Conservation (phyloP, 2,113 vertebrate genomes). For the Pyrgilauda ruficollis region DNA sequence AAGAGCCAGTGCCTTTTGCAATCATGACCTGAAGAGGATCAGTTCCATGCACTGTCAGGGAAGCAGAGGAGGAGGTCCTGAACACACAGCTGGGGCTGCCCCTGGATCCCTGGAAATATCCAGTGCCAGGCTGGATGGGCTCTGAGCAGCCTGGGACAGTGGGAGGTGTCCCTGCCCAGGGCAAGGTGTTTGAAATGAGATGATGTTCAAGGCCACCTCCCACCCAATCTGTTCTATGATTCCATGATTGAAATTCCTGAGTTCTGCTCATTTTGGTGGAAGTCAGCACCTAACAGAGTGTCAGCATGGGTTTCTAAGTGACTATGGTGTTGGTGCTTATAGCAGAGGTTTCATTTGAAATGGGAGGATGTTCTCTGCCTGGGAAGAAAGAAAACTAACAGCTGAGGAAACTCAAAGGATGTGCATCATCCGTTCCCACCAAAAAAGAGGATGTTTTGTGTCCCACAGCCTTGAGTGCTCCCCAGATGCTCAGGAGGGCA, state of each 20-base stretch:
- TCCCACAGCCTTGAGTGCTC: not conserved
- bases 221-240: not conserved
- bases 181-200: not conserved
- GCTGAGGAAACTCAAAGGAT: not conserved
- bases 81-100: not conserved
- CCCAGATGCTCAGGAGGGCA: not conserved
- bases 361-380: not conserved
- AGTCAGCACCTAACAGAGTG: not conserved
- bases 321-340: not conserved
- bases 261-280: not conserved
- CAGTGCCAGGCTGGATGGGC: not conserved
- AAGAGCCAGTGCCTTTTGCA: not conserved
- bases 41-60: not conserved
- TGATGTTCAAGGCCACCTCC: rapidly evolving
- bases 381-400: not conserved
- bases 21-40: rapidly evolving
- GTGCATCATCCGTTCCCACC: not conserved
- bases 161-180: not conserved
- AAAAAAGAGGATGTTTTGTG: not conserved
- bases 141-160: not conserved
- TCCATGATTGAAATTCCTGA: not conserved
- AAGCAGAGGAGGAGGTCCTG: not conserved
- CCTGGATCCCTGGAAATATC: not conserved
- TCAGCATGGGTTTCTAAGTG: not conserved
- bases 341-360: not conserved